Evolutionary conservation across 2,113 vertebrate species (phyloP), one percentile per base, ranked within the genome.

Genomic region (Microtus ochrogaster): DNA sequence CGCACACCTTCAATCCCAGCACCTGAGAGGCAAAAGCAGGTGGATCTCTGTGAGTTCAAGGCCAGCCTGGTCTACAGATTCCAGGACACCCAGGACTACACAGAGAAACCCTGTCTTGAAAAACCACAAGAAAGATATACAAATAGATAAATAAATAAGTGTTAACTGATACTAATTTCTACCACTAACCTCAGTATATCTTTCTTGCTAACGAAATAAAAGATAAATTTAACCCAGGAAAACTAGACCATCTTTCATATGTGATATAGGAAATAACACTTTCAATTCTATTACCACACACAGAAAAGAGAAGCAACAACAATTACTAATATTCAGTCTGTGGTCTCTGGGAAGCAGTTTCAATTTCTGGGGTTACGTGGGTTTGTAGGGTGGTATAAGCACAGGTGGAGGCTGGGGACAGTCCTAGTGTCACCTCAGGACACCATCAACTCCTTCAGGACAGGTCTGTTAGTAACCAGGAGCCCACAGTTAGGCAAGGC

Each of bases 201-300:
- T 91, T 95, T 30, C 55, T 39, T 70, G 24, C 84, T 58, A 94
- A 90, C 16, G 91, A 82, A 82, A 14, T 47, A 36, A 81, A 91
- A 91, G 89, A 89, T 3, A 89, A 93, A 86, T 4, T 9, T 79
- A 89, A 73, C 16, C 44, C 36, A 90, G 72, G 92, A 94, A 94
- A 89, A 73, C 0, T 58, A 17, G 8, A 74, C 61, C 73, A 91
- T 72, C 91, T 78, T 96, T 95, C 44, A 72, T 61, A 90, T 84
- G 55, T 95, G 58, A 97, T 79, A 68, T 4, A 39, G 5, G 5
- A 89, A 81, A 39, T 61, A 77, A 91, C 39, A 88, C 55, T 84
- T 12, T 79, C 16, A 66, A 88, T 5, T 79, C 63, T 24, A 77
- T 36, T 52, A 83, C 13, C 55, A 94, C 19, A 74, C 9, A 73